Conservation (phyloP, 1,140 invertebrate genomes). For the Drosophila cardini region DNA sequence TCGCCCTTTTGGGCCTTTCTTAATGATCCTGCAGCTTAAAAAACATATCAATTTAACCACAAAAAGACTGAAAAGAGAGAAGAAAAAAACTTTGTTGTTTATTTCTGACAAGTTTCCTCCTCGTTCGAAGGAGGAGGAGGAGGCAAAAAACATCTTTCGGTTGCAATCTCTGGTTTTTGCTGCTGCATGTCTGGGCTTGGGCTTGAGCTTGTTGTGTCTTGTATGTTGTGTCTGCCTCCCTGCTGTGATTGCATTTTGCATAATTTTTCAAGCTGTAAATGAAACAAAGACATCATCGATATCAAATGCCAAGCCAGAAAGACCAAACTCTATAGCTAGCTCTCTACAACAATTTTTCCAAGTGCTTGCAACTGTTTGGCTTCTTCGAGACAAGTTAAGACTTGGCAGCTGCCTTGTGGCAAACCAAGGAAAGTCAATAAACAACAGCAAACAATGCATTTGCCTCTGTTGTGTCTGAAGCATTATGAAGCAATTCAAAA, state of each 20-base stretch:
- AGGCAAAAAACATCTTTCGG: slow-evolving; percentile 36
- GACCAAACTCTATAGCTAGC: slow-evolving; percentile 8
- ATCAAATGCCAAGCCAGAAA: slow-evolving; percentile 66
- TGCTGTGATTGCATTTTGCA: slow-evolving; percentile 55
- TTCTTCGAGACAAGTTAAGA: slow-evolving; percentile 39
- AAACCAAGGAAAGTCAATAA: slow-evolving; percentile 8
- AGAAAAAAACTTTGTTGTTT: slow-evolving; percentile 24
- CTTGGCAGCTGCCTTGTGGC: slow-evolving; percentile 19
- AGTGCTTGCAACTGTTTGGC: slow-evolving; percentile 57
- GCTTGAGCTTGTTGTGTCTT: slow-evolving; percentile 19
- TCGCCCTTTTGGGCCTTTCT: slow-evolving; percentile 1
- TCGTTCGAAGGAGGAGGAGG: too few relatives aligned
- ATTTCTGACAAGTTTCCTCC: slow-evolving; percentile 43
- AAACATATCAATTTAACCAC: slow-evolving; percentile 50
- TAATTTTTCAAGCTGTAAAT: slow-evolving; percentile 60
- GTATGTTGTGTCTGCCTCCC: slow-evolving; percentile 26
- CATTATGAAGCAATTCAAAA: slow-evolving; percentile 29
- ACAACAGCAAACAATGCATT: slow-evolving; percentile 9
- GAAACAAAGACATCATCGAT: slow-evolving; percentile 81
- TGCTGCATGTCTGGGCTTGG: slow-evolving; percentile 16
- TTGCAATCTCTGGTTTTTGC: slow-evolving; percentile 45
- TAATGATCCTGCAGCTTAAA: slow-evolving; percentile 14
- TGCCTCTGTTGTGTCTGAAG: slow-evolving; percentile 23
- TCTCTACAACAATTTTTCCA: background rate
- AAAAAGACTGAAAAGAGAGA: slow-evolving; percentile 6